These are phyloP conservation scores for Callithrix jacchus DNA, from an alignment of 2,113 vertebrate genomes.

Conservation along the genomic window DNA sequence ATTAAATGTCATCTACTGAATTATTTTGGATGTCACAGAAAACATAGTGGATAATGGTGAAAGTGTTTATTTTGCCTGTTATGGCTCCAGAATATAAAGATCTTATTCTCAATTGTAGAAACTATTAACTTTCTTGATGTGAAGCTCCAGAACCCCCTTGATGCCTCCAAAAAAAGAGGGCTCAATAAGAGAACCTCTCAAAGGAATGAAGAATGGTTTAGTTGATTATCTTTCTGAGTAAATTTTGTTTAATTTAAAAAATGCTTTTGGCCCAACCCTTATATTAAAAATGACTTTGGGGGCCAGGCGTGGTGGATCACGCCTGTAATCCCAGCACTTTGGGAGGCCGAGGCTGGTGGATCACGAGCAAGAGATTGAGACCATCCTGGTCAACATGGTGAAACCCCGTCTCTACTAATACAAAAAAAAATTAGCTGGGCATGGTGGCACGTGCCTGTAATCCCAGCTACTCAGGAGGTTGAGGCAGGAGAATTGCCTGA, in stretches of 20 bases:
- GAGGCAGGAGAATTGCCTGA: no score
- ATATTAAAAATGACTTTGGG: conserved; percentile 32
- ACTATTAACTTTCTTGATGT: neutral
- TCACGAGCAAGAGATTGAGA: no score
- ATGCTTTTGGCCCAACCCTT: neutral
- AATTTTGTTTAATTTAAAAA: conserved; percentile 20
- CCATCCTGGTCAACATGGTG: no score
- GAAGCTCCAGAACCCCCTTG: neutral
- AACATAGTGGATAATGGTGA: neutral
- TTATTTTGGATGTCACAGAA: neutral
- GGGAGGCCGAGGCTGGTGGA: no score
- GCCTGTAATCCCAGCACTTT: no score
- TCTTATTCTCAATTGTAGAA: neutral
- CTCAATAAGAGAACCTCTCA: neutral
- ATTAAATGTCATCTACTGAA: neutral
- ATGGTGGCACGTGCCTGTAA: no score
- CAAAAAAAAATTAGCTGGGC: no score
- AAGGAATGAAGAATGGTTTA: neutral
- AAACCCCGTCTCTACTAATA: no score
- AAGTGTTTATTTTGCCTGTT: neutral
- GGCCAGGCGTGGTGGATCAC: no score
- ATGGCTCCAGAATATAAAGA: neutral
- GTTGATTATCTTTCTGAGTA: neutral
- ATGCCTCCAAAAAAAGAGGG: neutral
- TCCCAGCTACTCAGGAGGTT: no score